phyloP scores from a whole-genome alignment of 2,113 vertebrate genomes.

The Heterotilapia buettikoferi region DNA sequence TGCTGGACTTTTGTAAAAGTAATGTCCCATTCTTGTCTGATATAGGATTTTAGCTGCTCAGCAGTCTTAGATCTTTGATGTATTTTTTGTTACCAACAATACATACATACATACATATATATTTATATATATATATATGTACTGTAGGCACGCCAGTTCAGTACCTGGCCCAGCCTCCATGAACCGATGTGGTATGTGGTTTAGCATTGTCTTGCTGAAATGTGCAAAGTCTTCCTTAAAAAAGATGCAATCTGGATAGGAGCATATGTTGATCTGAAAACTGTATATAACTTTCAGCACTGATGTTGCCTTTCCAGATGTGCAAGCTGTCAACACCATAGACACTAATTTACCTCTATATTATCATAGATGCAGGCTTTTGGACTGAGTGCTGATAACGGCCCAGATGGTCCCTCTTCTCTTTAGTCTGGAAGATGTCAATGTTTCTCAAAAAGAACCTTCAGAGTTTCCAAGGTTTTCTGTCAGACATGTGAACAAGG shows the following conservation, averaged over 20 bases:
- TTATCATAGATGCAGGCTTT: not conserved
- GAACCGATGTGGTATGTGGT: not conserved
- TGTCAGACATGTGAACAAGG: not conserved
- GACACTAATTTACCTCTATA: not conserved
- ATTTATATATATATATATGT: fast-evolving
- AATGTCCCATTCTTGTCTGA: not conserved
- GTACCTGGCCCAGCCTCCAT: not conserved
- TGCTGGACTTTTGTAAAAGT: not conserved
- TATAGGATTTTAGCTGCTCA: not conserved
- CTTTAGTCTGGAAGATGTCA: not conserved
- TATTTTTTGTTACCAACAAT: not conserved
- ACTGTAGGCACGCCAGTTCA: not conserved
- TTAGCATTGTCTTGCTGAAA: not conserved
- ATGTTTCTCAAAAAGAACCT: not conserved
- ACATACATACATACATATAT: fast-evolving
- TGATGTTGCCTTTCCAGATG: not conserved
- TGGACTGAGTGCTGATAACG: not conserved
- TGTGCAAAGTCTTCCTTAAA: not conserved
- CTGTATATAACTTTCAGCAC: not conserved
- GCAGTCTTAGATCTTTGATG: not conserved
- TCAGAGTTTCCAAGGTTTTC: not conserved
- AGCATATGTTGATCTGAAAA: not conserved
- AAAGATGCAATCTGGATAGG: not conserved
- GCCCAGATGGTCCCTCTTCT: not conserved
- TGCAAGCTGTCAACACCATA: not conserved